Base-by-base conservation (phyloP, 2,888 invertebrate species). In the Poecilobothrus nobilitatus region DNA sequence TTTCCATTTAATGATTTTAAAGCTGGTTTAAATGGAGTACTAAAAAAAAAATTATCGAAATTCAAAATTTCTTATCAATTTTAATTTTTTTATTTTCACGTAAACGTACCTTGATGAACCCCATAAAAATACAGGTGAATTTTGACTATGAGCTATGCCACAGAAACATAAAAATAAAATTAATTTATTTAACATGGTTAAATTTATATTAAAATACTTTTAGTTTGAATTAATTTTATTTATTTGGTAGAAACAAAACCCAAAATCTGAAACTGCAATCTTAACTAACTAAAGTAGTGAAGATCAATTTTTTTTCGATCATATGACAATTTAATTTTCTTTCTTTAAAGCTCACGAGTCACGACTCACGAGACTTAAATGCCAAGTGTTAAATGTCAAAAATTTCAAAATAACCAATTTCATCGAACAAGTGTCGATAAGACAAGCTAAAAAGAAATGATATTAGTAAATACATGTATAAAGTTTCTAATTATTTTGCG, bases 121-220 rank as follows among this genome's bases (percentile, higher is more conserved):
- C 87, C 87, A 88, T 70, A 88, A 74, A 72, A 85, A 83, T 66
- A 86, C 86, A 72, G 88, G 88, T 62, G 87, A 85, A 72, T 83
- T 81, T 69, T 82, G 83, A 20, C 78, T 78, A 71, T 75, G 70
- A 69, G 76, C 74, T 68, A 76, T 74, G 70, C 78, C 75, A 72
- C 79, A 73, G 71, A 79, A 74, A 73, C 77, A 77, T 72, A 77
- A 69, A 27, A 73, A 71, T 72, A 76, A 73, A 73, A 79, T 71
- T 72, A 80, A 73, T 73, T 75, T 75, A 71, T 76, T 78, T 73
- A 74, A 74, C 73, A 78, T 53, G 53, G 2, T 27, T 27, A 10
- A 37, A 37, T n/a, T n/a, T n/a, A n/a, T 53, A n/a, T 53, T 53
- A 53, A 41, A 41, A 53, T 53, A 10, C 34, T 37, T 53, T 53